Conservation (phyloP, 2,888 invertebrate genomes). For the Apamea crenata region DNA sequence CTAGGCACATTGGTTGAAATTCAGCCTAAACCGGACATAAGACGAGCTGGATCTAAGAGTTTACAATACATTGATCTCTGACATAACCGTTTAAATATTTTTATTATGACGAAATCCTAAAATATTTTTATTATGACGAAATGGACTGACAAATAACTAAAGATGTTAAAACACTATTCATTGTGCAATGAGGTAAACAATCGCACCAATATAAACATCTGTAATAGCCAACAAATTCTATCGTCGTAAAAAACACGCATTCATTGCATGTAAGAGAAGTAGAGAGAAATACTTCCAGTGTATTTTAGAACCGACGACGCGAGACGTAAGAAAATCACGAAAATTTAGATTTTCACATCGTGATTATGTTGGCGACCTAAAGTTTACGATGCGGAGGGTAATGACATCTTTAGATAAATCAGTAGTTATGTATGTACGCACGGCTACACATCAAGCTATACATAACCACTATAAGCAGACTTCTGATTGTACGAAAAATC, state of each 20-base stretch:
- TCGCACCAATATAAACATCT: slow-evolving; percentile 4
- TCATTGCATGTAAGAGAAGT: slow-evolving; percentile 11
- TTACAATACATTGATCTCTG: not conserved
- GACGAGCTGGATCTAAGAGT: slow-evolving; percentile 1
- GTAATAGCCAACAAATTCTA: not conserved
- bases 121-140: slow-evolving; percentile 4
- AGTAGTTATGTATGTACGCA: not conserved
- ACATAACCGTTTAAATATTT: no score
- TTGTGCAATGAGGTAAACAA: slow-evolving; percentile 24
- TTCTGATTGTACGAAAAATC: no score
- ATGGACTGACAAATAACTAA: not conserved
- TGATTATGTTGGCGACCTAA: slow-evolving; percentile 1
- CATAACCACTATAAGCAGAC: no score
- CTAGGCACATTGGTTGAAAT: not conserved
- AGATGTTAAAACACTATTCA: not conserved
- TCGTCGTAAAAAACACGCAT: slow-evolving; percentile 30
- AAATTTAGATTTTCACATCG: slow-evolving; percentile 7
- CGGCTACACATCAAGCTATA: no score
- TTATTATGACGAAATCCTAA: no score
- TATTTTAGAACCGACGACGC: slow-evolving; percentile 22
- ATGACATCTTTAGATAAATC: slow-evolving; percentile 32
- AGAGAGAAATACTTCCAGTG: slow-evolving; percentile 12
- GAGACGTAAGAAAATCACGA: not conserved
- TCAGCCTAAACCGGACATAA: not conserved
- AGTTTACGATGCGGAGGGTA: slow-evolving; percentile 34